Conservation (phyloP, 2,888 invertebrate genomes). For the Nomada fucata region DNA sequence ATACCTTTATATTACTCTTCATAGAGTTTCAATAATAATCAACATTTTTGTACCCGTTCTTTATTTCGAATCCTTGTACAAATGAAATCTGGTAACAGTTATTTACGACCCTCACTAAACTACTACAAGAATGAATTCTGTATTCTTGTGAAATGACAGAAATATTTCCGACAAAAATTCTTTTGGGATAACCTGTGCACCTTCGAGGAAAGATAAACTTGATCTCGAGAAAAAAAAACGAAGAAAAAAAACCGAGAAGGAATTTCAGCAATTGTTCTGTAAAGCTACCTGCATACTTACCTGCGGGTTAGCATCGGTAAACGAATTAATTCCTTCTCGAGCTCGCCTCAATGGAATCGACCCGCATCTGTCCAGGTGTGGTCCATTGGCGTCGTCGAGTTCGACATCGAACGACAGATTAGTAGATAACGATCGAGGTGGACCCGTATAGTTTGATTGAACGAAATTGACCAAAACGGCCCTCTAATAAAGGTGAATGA, state of each 20-base stretch:
- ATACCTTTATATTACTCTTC: not conserved
- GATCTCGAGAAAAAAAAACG: not conserved
- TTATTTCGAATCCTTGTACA: too few species aligned
- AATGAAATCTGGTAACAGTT: too few species aligned
- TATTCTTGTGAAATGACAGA: too few species aligned
- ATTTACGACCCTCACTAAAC: too few species aligned
- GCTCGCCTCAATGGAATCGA: constrained; percentile 24
- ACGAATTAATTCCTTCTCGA: constrained; percentile 62
- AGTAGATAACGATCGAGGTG: constrained; percentile 70
- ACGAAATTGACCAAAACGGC: constrained; percentile 74
- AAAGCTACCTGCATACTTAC: constrained; percentile 65
- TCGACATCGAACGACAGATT: constrained; percentile 57
- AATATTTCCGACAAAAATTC: too few species aligned
- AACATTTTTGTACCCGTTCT: too few species aligned
- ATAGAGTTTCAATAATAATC: too few species aligned
- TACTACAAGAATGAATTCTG: too few species aligned
- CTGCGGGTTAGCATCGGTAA: constrained; percentile 57
- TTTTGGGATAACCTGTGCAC: too few species aligned
- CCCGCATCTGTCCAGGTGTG: constrained; percentile 80
- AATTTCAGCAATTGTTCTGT: constrained; percentile 11
- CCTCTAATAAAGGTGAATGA: constrained; percentile 71
- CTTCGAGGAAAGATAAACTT: not conserved
- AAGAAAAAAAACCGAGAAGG: not conserved
- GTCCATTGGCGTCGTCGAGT: constrained; percentile 60
- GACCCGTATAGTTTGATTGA: constrained; percentile 79